These are phyloP conservation scores for Sarcophaga caerulescens DNA, from an alignment of 2,888 invertebrate genomes.

Conservation along the genomic window DNA sequence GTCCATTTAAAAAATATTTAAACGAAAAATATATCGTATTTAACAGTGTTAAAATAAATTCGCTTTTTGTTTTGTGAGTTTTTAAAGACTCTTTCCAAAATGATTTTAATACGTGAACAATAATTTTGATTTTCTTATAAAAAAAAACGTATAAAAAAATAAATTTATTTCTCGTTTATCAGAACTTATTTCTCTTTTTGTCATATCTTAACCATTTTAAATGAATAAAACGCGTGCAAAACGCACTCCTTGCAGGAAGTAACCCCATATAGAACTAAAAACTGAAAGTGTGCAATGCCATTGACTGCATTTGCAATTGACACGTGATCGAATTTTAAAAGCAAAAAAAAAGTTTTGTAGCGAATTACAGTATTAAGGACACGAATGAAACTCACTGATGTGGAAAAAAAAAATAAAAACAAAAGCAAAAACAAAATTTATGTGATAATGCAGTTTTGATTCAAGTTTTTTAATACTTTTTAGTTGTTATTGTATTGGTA, in stretches of 20 bases:
- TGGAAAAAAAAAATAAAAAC: too few species aligned
- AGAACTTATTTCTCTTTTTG: background rate
- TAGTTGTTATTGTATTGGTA: slow-evolving; percentile 30
- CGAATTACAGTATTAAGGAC: background rate
- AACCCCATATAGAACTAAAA: background rate
- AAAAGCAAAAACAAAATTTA: too few species aligned
- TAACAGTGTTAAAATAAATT: too few species aligned
- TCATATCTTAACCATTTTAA: background rate
- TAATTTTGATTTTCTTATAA: too few species aligned
- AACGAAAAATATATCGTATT: too few species aligned
- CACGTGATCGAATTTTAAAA: slow-evolving; percentile 55
- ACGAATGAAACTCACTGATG: background rate
- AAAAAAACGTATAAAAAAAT: too few species aligned
- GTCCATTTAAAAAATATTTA: too few species aligned
- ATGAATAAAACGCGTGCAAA: background rate
- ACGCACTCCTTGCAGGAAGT: background rate
- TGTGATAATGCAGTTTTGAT: too few species aligned
- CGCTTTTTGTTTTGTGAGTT: too few species aligned
- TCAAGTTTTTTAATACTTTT: background rate
- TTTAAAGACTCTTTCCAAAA: too few species aligned
- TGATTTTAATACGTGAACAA: too few species aligned
- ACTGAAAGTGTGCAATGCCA: slow-evolving; percentile 48
- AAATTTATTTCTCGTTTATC: too few species aligned
- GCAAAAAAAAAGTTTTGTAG: background rate
- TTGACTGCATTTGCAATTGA: slow-evolving; percentile 57